Conservation (phyloP, 1,140 invertebrate species). For the Harlomillsia oculata region DNA sequence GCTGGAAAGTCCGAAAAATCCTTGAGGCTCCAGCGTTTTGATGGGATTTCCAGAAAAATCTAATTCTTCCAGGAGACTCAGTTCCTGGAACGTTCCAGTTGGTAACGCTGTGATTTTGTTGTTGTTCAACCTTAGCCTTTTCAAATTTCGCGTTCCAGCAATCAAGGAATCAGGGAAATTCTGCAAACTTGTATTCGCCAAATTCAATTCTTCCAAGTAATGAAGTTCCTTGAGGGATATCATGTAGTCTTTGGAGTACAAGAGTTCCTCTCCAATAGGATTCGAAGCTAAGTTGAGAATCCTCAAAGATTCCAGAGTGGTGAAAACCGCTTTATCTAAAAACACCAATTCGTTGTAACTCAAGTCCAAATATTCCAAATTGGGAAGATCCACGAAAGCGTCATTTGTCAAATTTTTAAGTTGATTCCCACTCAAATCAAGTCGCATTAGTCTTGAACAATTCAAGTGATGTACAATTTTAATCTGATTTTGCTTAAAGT, state of each 20-base stretch:
- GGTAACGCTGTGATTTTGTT: constrained; percentile 23
- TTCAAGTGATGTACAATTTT: constrained; percentile 8
- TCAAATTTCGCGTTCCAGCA: constrained; percentile 24
- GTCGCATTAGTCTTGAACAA: constrained; percentile 6
- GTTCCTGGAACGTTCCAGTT: not conserved
- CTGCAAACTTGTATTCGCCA: constrained; percentile 19
- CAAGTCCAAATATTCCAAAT: constrained; percentile 18
- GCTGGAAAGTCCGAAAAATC: constrained; percentile 11
- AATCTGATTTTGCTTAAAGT: constrained; percentile 22
- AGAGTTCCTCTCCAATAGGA: constrained; percentile 12
- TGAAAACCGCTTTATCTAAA: constrained; percentile 21
- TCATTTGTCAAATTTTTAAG: constrained; percentile 10
- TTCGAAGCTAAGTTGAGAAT: constrained; percentile 27
- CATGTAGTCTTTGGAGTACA: constrained; percentile 9
- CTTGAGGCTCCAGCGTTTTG: constrained; percentile 1
- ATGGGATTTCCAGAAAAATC: constrained; percentile 31
- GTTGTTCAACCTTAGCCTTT: constrained; percentile 23
- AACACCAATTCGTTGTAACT: constrained; percentile 27
- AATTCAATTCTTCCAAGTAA: constrained; percentile 22
- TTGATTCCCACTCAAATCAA: constrained; percentile 30
- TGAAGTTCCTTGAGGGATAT: constrained; percentile 19
- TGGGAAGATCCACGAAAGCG: constrained; percentile 1
- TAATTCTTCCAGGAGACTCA: constrained; percentile 17
- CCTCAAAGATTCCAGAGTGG: constrained; percentile 12
- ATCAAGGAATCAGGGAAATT: constrained; percentile 27